Base-by-base conservation (phyloP, 2,797 vertebrate genomes). In the Ptychadena robeensis region DNA sequence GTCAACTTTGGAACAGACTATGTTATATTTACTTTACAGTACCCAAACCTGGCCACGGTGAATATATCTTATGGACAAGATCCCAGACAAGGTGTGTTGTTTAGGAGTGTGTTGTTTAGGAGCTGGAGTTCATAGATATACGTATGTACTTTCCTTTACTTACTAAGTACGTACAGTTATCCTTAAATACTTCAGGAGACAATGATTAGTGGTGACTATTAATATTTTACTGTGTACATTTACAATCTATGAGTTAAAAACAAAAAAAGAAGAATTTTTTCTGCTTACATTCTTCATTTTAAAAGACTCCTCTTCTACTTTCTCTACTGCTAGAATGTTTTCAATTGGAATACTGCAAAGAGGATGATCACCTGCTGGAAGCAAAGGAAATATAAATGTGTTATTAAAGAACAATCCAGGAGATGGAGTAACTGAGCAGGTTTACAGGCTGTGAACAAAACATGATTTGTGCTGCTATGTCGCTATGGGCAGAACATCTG, bases 241-340 rank as follows among this genome's bases (percentile, higher is more conserved):
- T 53, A 44, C 4, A 12, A 18, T n/a, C n/a, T n/a, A n/a, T n/a
- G n/a, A n/a, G n/a, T n/a, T n/a, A n/a, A n/a, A n/a, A n/a, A 31
- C 31, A 68, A 35, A 38, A 22, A 35, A 38, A 38, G 37, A 37
- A 38, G 28, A 5, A 25, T 6, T 18, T 40, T 70, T 12, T 44
- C n/a, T 69, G 89, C 96, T 96, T 93, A 99, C 98, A 30, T 99
- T 99, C 93, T 99, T 99, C 98, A 99, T 99, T 90, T 97, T 97
- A 91, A 99, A 99, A 63, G 98, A 99, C 89, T 99, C 97, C 86
- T 99, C 98, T 88, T 99, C 97, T 38, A 99, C 93, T 79, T 94
- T 92, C 92, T 99, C 98, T 70, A 99, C 98, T 2, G 98, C 98
- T 90, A 99, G 90, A 88, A 99, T 99, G 90, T 99, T 99, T 90